Conservation (phyloP, 2,888 invertebrate genomes). For the Mythimna loreyi region DNA sequence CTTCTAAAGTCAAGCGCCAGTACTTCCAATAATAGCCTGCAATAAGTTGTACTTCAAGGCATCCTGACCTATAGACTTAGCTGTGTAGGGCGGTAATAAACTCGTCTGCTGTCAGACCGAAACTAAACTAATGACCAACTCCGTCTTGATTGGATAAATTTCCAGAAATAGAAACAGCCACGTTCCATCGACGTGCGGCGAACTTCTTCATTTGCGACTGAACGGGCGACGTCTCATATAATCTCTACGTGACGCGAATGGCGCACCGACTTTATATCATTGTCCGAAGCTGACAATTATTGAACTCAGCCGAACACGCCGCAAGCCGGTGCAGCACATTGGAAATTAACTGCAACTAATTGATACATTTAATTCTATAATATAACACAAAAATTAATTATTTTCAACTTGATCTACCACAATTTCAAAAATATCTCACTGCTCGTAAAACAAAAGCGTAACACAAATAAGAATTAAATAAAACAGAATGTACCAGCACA, state of each 20-base stretch:
- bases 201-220: conserved; percentile 79
- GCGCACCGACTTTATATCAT: conserved; percentile 47
- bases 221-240: conserved; percentile 82
- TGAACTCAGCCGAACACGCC: conserved; percentile 48
- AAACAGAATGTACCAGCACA: background rate
- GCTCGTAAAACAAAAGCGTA: background rate
- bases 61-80: conserved; percentile 19
- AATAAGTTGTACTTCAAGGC: conserved; percentile 43
- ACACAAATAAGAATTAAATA: conserved; percentile 2
- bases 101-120: conserved; percentile 54
- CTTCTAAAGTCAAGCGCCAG: conserved; percentile 17
- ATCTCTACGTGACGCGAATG: conserved; percentile 81
- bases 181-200: conserved; percentile 60
- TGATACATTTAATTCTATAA: background rate
- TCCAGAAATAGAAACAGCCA: conserved; percentile 70
- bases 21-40: conserved; percentile 29
- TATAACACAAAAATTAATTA: background rate
- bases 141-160: conserved; percentile 70
- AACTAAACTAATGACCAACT: conserved; percentile 71
- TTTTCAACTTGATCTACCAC: background rate
- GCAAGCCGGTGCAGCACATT: conserved; percentile 27
- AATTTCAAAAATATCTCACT: background rate
- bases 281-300: conserved; percentile 54
- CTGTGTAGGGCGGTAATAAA: conserved; percentile 47
- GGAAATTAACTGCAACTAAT: conserved; percentile 28